Evolutionary conservation across 2,888 invertebrate species (phyloP), one percentile per base, ranked within the genome.

Genomic region (Entomobrya multifasciata): DNA sequence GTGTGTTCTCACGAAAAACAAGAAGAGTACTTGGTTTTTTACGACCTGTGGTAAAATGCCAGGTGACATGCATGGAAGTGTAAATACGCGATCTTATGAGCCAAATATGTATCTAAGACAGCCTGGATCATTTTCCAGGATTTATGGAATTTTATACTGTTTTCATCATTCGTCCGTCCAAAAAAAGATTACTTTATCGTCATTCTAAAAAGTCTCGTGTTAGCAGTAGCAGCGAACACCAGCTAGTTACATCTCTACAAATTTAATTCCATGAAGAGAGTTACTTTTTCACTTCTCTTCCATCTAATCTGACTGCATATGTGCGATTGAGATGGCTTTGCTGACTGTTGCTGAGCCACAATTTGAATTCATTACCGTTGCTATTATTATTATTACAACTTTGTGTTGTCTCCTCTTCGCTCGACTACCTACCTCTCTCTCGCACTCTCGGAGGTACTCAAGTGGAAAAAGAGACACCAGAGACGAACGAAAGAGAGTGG

Each of bases 281-380:
- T 41, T 65, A 36, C 52, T 52, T 52, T 4, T 52, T 36, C 5
- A 65, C 65, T 65, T 65, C 20, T 30, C 62, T 62, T 62, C 1
- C 15, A 2, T 3, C 3, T 49, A n/a, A 2, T 2, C 15, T 5
- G 15, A 55, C 55, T 55, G 3, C 55, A 55, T 3, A 17, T 20
- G 4, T 4, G 22, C 55, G 3, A 55, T 55, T 55, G 20, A n/a
- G n/a, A n/a, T n/a, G n/a, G 36, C 36, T 36, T 36, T 4, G 36
- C 36, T 36, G 5, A 36, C 36, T 36, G 36, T 36, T 36, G 36
- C 36, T 36, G 36, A 36, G 36, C 36, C 36, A 72, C 20, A 49
- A 27, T 72, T 47, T 72, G 72, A 72, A 72, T 72, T 72, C 72
- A 72, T 72, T 72, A 72, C 72, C n/a, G 47, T 57, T 25, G 57